Evolutionary conservation across 2,113 vertebrate species (phyloP).

Genomic region (Parus major): DNA sequence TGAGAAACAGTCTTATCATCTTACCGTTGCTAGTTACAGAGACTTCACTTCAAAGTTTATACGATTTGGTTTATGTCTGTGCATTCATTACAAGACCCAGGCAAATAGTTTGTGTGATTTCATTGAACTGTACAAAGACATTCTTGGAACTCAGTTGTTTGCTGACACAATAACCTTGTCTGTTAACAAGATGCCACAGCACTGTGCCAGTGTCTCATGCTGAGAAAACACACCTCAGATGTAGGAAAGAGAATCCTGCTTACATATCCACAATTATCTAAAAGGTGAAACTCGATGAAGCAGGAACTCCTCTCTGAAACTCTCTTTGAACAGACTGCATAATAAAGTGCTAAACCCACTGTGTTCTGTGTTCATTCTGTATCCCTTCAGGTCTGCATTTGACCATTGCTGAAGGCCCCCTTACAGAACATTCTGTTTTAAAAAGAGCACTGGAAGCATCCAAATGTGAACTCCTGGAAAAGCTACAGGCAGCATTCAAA

Average conservation of each 20-base stretch:
- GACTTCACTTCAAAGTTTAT: not conserved
- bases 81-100: not conserved
- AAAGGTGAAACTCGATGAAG: not conserved
- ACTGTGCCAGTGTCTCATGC: not conserved
- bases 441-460: not conserved
- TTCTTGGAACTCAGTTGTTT: not conserved
- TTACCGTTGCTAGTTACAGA: not conserved
- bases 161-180: not conserved
- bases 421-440: not conserved
- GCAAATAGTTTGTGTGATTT: not conserved
- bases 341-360: not conserved
- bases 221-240: not conserved
- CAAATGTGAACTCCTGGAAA: not conserved
- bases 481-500: not conserved
- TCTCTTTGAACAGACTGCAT: not conserved
- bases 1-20: not conserved
- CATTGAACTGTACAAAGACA: not conserved
- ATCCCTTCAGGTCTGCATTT: not conserved
- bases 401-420: not conserved
- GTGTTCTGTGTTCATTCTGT: not conserved
- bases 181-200: not conserved
- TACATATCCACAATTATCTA: not conserved
- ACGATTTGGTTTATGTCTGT: not conserved
- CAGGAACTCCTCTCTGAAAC: not conserved
- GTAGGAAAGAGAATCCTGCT: not conserved